Evolutionary conservation across 2,888 invertebrate genomes (phyloP), one percentile per base, ranked within the genome.

Genomic region (Macropis europaea): DNA sequence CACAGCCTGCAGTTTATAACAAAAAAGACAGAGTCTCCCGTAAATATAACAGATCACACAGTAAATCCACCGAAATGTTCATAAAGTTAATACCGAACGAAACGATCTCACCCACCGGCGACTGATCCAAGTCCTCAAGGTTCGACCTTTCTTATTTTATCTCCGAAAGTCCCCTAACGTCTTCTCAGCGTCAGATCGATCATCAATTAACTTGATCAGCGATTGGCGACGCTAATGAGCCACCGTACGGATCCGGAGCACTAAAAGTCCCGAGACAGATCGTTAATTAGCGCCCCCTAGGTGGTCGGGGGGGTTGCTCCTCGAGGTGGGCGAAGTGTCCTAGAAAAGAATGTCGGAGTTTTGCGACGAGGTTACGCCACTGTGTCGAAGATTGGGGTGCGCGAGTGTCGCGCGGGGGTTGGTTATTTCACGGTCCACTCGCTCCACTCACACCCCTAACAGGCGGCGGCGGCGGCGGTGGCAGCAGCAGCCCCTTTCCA

Each of bases 371-470:
- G n/a, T 83, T 86, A 85, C 84, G 83, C 83, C 83, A 83, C 82
- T 87, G 86, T 72, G 81, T 77, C 76, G 77, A 75, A 79, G 73
- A 73, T 78, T 69, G 73, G 76, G 74, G 62, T 53, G 72, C 67
- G 76, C 60, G 82, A 77, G 81, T 84, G 84, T 83, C 84, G 84
- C 85, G 82, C 83, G 84, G 82, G 84, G 86, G 54, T 87, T 87
- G 88, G 89, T 89, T 90, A 89, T 90, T 90, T 90, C 90, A 89
- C 89, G 90, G 87, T 89, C 88, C 88, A 89, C 86, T 89, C 88
- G 87, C 63, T 88, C 84, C 76, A 85, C 88, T 89, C 87, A 86
- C 86, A 87, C 89, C 83, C 86, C 83, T 80, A 70, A 60, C 76
- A 82, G 77, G 79, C 82, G 82, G 77, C 72, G 76, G 67, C 66